A percentile compares a stretch with the other conserved stretches of the same genome.
These are phyloP conservation scores for Megamerina dolium DNA, from an alignment of 2,888 invertebrate genomes.

Conservation along the genomic window DNA sequence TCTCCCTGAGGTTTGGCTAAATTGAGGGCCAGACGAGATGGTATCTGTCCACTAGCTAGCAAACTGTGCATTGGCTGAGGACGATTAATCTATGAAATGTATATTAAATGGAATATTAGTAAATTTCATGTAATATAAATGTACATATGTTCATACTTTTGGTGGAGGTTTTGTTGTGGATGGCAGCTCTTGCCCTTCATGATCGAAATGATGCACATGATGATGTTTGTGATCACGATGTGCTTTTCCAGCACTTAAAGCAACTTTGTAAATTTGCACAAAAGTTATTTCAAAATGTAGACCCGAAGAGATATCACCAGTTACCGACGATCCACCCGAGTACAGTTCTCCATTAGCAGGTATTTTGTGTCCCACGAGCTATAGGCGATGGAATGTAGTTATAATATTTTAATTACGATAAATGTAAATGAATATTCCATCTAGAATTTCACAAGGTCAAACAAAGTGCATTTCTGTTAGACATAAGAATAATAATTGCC, in stretches of 20 bases:
- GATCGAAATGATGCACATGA: conserved; percentile 74
- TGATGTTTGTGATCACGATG: conserved; percentile 84
- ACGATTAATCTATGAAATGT: conserved; percentile 45
- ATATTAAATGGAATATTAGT: conserved; percentile 2
- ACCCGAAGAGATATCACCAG: conserved; percentile 42
- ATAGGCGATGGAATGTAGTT: too few species aligned
- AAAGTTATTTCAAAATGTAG: conserved; percentile 64
- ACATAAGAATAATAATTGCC: too few species aligned
- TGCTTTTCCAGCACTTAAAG: conserved; percentile 77
- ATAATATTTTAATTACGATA: conserved; percentile 6
- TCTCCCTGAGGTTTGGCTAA: conserved; percentile 46
- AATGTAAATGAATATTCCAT: too few species aligned
- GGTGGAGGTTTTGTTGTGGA: conserved; percentile 54
- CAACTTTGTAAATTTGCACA: conserved; percentile 73
- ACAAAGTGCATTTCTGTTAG: too few species aligned
- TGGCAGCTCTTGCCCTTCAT: conserved; percentile 62
- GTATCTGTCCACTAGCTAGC: conserved; percentile 59
- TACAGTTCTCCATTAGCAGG: conserved; percentile 69
- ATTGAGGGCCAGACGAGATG: conserved; percentile 53
- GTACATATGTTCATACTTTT: conserved; percentile 26
- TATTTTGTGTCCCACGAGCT: conserved; percentile 73
- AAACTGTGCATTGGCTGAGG: conserved; percentile 52
- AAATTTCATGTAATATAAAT: not conserved
- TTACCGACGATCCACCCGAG: conserved; percentile 55
- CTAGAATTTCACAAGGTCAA: too few species aligned